Evolutionary conservation across 1,140 invertebrate species (phyloP).

Genomic region (Panulirus ornatus): DNA sequence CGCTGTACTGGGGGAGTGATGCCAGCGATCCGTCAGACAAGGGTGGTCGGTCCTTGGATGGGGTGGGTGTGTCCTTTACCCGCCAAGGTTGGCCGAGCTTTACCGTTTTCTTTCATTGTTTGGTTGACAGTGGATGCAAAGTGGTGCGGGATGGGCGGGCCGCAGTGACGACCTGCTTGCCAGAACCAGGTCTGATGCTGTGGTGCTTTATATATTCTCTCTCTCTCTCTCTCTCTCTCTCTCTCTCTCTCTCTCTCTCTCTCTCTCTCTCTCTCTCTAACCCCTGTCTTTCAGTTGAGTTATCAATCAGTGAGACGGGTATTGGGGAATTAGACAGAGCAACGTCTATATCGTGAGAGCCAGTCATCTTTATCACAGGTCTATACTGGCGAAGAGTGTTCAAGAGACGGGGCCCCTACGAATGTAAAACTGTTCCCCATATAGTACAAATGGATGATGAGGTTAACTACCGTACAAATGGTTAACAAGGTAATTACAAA

Average conservation of each 20-base stretch:
- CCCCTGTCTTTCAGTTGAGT: not conserved
- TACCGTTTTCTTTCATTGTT: not conserved
- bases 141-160: not conserved
- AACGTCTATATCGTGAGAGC: too few relatives aligned
- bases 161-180: not conserved
- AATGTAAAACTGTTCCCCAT: too few relatives aligned
- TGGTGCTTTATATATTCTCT: not conserved
- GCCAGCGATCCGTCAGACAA: too few relatives aligned
- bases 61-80: not conserved
- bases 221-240: slow-evolving; percentile 27
- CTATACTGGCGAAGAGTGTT: too few relatives aligned
- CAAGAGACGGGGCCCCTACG: too few relatives aligned
- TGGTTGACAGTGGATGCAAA: not conserved
- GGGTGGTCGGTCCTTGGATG: not conserved
- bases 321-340: not conserved
- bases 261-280: slow-evolving; percentile 23
- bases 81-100: not conserved
- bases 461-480: too few relatives aligned
- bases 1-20: too few relatives aligned
- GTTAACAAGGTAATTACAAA: too few relatives aligned
- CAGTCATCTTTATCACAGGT: too few relatives aligned
- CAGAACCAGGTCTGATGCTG: not conserved
- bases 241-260: slow-evolving; percentile 36
- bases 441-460: too few relatives aligned
- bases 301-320: not conserved